Evolutionary conservation across 1,140 invertebrate genomes (phyloP), one percentile per base, ranked within the genome.

Genomic region (Achroia grisella): DNA sequence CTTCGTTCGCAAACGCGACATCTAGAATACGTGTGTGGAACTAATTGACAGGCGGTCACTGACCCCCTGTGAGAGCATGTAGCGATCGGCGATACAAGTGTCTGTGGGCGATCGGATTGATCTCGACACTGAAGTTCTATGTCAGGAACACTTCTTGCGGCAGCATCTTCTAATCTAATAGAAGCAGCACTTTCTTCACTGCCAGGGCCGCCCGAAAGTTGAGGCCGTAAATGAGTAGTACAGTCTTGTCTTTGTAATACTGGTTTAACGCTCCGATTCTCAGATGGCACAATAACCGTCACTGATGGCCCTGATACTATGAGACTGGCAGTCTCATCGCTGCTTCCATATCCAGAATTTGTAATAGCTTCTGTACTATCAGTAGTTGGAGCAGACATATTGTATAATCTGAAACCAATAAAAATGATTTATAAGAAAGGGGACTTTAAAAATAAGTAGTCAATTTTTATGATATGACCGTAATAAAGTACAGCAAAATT

Each of bases 111-210:
- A 58, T 88, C 87, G 52, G 76, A 57, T 32, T 70, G 77, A 42
- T 86, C 88, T 54, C 88, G 77, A 77, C 93, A 94, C 79, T 96
- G 93, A 44, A 96, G 86, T 84, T 96, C 94, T 62, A 97, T 94
- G 73, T 96, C 94, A 10, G 95, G 95, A 52, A 96, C 94, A 52
- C 93, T 95, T 68, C 93, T 89, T 8, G 93, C 90, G n/a, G 91
- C 90, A 37, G 89, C 89, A 44, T 93, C 92, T 66, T 89, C 89
- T 45, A 88, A 72, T 68, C 85, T 82, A 9, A 88, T 62, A 8
- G 84, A 85, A 4, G 90, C 88, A 32, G 87, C 89, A 65, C 92
- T 93, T 75, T 94, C 93, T 78, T 94, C 93, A 57, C 93, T 94
- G 28, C 92, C 92, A 1, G 91, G 92, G 17, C 89, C 89, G 10